These are phyloP conservation scores for Brotula barbata DNA, from an alignment of 2,797 vertebrate species.

Conservation along the genomic window DNA sequence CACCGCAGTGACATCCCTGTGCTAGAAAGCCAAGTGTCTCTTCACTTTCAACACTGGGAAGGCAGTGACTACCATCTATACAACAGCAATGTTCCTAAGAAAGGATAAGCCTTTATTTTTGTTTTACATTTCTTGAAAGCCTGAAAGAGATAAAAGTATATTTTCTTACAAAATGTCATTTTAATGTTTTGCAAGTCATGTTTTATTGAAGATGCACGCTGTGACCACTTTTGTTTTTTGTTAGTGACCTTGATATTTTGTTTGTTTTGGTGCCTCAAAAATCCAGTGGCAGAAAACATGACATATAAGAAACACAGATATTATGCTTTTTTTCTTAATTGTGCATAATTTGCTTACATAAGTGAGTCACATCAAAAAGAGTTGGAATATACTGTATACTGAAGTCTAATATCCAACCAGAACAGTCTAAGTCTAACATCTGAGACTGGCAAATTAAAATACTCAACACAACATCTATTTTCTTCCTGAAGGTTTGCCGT, in stretches of 20 bases:
- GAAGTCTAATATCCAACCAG: slow-evolving; percentile 41
- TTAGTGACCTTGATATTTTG: slow-evolving; percentile 53
- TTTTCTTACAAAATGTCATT: slow-evolving; percentile 8
- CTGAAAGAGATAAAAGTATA: not conserved
- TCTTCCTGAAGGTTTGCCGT: no score
- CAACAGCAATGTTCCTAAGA: slow-evolving; percentile 11
- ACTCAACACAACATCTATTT: no score
- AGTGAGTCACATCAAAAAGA: slow-evolving; percentile 37
- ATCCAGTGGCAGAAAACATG: slow-evolving; percentile 41
- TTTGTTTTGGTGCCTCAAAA: slow-evolving; percentile 34
- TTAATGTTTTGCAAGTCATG: not conserved
- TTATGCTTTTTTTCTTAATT: slow-evolving; percentile 50
- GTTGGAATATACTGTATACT: slow-evolving; percentile 39
- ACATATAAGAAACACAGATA: slow-evolving; percentile 45
- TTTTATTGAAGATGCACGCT: no score
- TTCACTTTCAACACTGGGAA: slow-evolving; percentile 60
- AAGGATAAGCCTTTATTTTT: slow-evolving; percentile 12
- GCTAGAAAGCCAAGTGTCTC: slow-evolving; percentile 61
- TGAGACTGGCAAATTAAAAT: no score
- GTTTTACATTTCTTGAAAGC: not conserved
- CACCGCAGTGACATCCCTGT: slow-evolving; percentile 59
- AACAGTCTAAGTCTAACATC: slow-evolving; percentile 40
- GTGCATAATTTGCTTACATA: slow-evolving; percentile 55
- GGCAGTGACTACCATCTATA: slow-evolving; percentile 22
- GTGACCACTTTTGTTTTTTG: slow-evolving; percentile 7